These are phyloP conservation scores for Melipona quadrifasciata DNA, from an alignment of 1,140 invertebrate genomes.

Conservation along the genomic window DNA sequence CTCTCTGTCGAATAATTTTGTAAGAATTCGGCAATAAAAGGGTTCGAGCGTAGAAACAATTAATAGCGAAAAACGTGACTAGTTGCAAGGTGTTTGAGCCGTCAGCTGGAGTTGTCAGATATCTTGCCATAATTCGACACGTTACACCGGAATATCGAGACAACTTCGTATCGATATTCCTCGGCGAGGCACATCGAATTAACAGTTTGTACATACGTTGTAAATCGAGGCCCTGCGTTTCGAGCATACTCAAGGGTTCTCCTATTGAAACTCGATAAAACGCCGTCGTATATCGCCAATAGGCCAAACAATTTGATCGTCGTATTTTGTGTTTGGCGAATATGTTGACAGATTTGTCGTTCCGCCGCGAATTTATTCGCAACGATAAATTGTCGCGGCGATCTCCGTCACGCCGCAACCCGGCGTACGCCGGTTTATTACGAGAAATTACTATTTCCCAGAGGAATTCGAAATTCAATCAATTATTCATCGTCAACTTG, in stretches of 20 bases:
- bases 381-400: neutral
- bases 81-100: neutral
- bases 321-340: constrained; percentile 29
- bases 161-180: constrained; percentile 39
- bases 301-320: constrained; percentile 30
- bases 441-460: neutral
- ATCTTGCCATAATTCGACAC: constrained; percentile 21
- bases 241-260: constrained; percentile 27
- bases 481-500: no score
- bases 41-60: no score
- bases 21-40: no score
- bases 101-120: no score
- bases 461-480: no score
- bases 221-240: constrained; percentile 20
- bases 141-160: constrained; percentile 20
- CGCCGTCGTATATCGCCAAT: constrained; percentile 18
- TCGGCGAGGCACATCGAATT: constrained; percentile 7
- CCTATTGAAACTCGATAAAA: constrained; percentile 40
- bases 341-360: constrained; percentile 27
- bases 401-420: no score
- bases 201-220: constrained; percentile 35
- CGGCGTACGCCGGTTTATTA: no score
- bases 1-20: no score
- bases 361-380: neutral
- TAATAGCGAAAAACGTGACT: no score